Base-by-base conservation (phyloP, 2,888 invertebrate genomes). In the Andrena trimmerana region DNA sequence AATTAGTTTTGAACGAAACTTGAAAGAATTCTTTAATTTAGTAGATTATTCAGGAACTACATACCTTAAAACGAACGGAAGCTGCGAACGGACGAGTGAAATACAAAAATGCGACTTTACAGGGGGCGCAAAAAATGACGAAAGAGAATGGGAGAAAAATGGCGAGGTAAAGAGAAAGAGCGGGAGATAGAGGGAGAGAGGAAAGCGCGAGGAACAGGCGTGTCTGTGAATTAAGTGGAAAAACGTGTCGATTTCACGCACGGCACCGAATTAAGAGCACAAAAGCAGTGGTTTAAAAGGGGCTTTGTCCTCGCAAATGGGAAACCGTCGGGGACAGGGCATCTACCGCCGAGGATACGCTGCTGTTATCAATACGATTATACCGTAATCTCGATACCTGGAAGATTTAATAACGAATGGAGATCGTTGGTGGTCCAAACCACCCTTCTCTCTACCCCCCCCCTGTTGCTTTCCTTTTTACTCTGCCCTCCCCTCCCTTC, bases 211-310 rank as follows among this genome's bases (percentile, higher is more conserved):
- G 75, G 62, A 81, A 71, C 72, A 77, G 83, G 81, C 83, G 88
- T 87, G 89, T 86, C 84, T 81, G 89, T 87, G 87, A 89, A 89
- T 89, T 89, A 89, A 89, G 88, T 88, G 85, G 89, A 88, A 89
- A 90, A 90, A 89, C 89, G 87, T 89, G 88, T 90, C 87, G 88
- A 90, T 90, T 90, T 90, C 90, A 90, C 90, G 90, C 88, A 89
- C 90, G 85, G 89, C 81, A 83, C 80, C 81, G 82, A 83, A 90
- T 90, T 89, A 89, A 83, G 80, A 80, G 82, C 72, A 89, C 88
- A 90, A 90, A 88, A 69, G 87, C 78, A 78, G 84, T 83, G 88
- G 87, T 90, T 90, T 89, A 87, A 87, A 90, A 89, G 89, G 88
- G 83, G 54, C 85, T 87, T 88, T 88, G 88, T 89, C 86, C 86